phyloP scores from a whole-genome alignment of 2,888 invertebrate genomes.

The Acronicta psi region DNA sequence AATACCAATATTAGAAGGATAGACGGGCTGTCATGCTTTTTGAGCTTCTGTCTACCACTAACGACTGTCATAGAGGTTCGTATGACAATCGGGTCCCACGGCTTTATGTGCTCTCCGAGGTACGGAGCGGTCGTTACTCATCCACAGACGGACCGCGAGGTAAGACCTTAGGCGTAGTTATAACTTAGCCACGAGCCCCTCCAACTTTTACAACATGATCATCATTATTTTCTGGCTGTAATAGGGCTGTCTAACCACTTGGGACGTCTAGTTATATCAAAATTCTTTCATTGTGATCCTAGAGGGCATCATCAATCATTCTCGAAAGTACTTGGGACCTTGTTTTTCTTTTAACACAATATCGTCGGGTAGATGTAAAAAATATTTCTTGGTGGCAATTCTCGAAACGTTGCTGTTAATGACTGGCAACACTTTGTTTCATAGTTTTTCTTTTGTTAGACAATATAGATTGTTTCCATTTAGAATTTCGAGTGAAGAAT shows the following conservation, averaged over 20 bases:
- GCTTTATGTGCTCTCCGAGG: too few species aligned
- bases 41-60: too few species aligned
- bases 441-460: neutral
- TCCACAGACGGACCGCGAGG: too few species aligned
- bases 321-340: constrained; percentile 34
- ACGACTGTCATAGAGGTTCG: too few species aligned
- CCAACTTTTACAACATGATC: too few species aligned
- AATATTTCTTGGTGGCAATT: constrained; percentile 36
- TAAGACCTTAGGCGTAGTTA: too few species aligned
- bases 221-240: constrained; percentile 23
- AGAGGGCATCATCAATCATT: constrained; percentile 52
- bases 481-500: too few species aligned
- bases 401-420: constrained; percentile 8
- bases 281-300: constrained; percentile 34
- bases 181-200: too few species aligned
- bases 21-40: too few species aligned
- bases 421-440: constrained; percentile 1
- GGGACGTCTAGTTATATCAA: constrained; percentile 45
- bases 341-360: constrained; percentile 51
- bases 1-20: too few species aligned
- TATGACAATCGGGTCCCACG: too few species aligned
- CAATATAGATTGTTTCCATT: neutral
- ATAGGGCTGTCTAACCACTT: constrained; percentile 25
- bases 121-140: too few species aligned
- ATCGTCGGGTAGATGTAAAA: constrained; percentile 33